phyloP scores from a whole-genome alignment of 2,797 vertebrate genomes.

The Hephaestus fuliginosus region DNA sequence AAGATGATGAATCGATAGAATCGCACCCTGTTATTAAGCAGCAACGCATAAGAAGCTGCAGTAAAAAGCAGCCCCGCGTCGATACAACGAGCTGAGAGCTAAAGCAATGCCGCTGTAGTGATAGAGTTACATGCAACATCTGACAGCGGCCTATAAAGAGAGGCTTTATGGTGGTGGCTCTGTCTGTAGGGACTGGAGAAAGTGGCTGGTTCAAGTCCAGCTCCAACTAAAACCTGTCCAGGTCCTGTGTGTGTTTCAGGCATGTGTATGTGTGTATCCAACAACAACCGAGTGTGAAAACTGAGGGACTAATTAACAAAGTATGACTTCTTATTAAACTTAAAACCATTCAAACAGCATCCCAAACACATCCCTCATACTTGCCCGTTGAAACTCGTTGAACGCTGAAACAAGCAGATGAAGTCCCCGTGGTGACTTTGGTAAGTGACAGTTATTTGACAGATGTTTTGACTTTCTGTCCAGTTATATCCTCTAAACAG shows the following conservation, averaged over 20 bases:
- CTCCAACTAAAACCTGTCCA: too few species aligned
- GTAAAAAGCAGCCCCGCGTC: slow-evolving; percentile 10
- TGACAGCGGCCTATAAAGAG: slow-evolving; percentile 13
- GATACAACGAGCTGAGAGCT: slow-evolving; percentile 2
- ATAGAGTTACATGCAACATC: slow-evolving; percentile 16
- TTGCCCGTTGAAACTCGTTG: background rate
- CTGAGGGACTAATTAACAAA: too few species aligned
- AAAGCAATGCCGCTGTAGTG: slow-evolving; percentile 5
- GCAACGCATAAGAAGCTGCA: slow-evolving; percentile 25
- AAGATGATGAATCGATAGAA: slow-evolving; percentile 59
- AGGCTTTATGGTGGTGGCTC: background rate
- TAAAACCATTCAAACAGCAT: background rate
- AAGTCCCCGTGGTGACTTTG: background rate
- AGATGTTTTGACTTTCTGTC: slow-evolving; percentile 1
- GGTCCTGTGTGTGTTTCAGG: too few species aligned
- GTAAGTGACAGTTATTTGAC: background rate
- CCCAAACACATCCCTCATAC: background rate
- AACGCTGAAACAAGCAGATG: background rate
- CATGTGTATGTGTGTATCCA: too few species aligned
- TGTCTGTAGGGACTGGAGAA: too few species aligned
- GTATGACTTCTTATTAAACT: too few species aligned
- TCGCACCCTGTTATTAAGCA: slow-evolving; percentile 52
- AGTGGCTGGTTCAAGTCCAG: too few species aligned
- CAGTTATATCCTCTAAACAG: background rate
- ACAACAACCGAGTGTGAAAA: too few species aligned